Evolutionary conservation across 2,113 vertebrate genomes (phyloP), one percentile per base, ranked within the genome.

Genomic region (Lycaon pictus): DNA sequence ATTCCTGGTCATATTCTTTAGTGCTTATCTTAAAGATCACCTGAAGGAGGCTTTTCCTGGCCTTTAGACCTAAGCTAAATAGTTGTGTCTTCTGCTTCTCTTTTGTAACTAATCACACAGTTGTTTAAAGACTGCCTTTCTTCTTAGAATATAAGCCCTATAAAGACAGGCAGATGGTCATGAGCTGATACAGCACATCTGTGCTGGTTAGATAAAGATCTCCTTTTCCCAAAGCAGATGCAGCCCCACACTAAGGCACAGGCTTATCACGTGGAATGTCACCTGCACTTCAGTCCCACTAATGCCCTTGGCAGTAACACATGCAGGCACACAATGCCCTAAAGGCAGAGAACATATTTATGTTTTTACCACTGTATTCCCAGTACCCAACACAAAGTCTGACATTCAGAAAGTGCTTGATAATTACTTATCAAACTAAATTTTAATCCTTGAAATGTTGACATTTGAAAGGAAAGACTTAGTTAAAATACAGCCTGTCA

Each of bases 21-120:
- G 12, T 22, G 53, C 0, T 74, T 25, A 29, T 56, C 25, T 84
- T 51, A 79, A 62, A 58, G 32, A 2, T 37, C 53, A 93, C 32
- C n/a, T 90, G 76, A 72, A 90, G 58, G 76, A 76, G 20, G 8
- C 4, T 91, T 71, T 48, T 76, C 55, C n/a, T 77, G 37, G 53
- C 29, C 76, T 93, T 93, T 80, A 60, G 51, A 72, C 29, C 27
- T 25, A 72, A 74, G 83, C 53, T n/a, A 95, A 91, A 62, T 76
- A 43, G 7, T 74, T 82, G 17, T 37, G 37, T 55, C 25, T 93
- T 91, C 48, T 2, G 4, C 32, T 67, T 88, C 15, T 65, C 58
- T 58, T 81, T 53, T 29, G 12, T 79, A 77, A 71, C 12, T 76
- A 53, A 72, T 51, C 35, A 65, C 27, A 72, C 4, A 62, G 51